phyloP scores from a whole-genome alignment of 2,113 vertebrate species.

The Sinocyclocheilus anshuiensis region DNA sequence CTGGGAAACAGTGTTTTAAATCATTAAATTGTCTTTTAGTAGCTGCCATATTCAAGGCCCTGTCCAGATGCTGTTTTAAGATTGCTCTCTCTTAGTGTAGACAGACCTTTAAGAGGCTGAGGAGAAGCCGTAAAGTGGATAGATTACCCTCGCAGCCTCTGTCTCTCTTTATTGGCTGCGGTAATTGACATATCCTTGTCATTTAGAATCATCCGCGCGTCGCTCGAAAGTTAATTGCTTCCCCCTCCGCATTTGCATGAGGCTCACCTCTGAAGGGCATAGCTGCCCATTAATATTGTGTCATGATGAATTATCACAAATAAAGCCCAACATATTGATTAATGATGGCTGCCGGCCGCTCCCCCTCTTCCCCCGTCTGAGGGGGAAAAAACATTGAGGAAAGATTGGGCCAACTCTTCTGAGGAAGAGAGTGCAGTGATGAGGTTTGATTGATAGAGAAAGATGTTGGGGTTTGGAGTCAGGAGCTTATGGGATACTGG shows the following conservation, averaged over 20 bases:
- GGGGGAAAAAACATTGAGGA: slow-evolving; percentile 35
- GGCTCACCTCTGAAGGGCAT: slow-evolving; percentile 93
- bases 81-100: slow-evolving; percentile 39
- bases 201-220: slow-evolving; percentile 92
- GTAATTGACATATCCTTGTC: slow-evolving; percentile 92
- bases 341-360: slow-evolving; percentile 89
- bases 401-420: slow-evolving; percentile 87
- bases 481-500: slow-evolving; percentile 8
- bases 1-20: slow-evolving; percentile 37
- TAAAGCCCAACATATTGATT: slow-evolving; percentile 92
- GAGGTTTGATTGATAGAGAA: slow-evolving; percentile 22
- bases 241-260: slow-evolving; percentile 90
- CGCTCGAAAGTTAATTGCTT: slow-evolving; percentile 93
- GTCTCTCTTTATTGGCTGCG: slow-evolving; percentile 87
- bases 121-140: slow-evolving; percentile 83
- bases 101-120: slow-evolving; percentile 47
- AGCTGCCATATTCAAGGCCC: slow-evolving; percentile 29
- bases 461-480: slow-evolving; percentile 28
- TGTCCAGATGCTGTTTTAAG: slow-evolving; percentile 45
- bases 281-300: slow-evolving; percentile 92
- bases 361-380: slow-evolving; percentile 73
- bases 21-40: slow-evolving; percentile 41
- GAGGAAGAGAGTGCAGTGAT: slow-evolving; percentile 55
- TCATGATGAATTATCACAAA: slow-evolving; percentile 96
- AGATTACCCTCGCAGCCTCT: slow-evolving; percentile 84